Base-by-base conservation (phyloP, 2,797 vertebrate species). In the Onychomys torridus region DNA sequence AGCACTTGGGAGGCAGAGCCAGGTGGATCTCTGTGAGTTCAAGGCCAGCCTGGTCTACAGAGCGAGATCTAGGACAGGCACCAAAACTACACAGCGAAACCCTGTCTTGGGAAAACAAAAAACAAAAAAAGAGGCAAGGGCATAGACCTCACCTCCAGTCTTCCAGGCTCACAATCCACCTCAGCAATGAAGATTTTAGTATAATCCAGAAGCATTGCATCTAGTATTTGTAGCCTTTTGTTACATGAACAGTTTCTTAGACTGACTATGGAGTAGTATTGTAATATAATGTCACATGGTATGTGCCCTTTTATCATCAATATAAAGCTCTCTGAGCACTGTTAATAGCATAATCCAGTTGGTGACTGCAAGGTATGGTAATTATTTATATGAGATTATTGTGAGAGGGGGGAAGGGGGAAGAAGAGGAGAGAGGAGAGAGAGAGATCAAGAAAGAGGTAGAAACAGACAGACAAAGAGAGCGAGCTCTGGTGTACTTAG, bases 181-280 rank as follows among this genome's bases (percentile, higher is more conserved):
- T 88, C 77, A 79, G 73, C 46, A 86, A 61, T 34, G 25, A 71
- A 46, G 59, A 9, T 86, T 29, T 37, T 17, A 94, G 46, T 43
- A 32, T 2, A 79, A 55, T 46, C 43, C 52, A 93, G 89, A 87
- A 91, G 79, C 23, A 43, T 69, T 25, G 29, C 27, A 7, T 1
- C 3, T 79, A 43, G 87, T 25, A 71, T 61, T 49, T 96, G 52
- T 82, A 76, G 52, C 67, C 52, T 92, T 3, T 57, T 37, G 1
- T 89, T 37, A 19, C 83, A 40, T 75, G 46, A 96, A 71, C 61
- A 8, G 25, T 85, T 92, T 75, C 40, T 94, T 92, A 73, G 88
- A 76, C 9, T n/a, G 65, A 77, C 23, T 63, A 9, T 23, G 2
- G 19, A 73, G 17, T 37, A 82, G 43, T 59, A 73, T 61, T 12